Evolutionary conservation across 2,797 vertebrate species (phyloP).

Genomic region (Brachyrhaphis roseni): DNA sequence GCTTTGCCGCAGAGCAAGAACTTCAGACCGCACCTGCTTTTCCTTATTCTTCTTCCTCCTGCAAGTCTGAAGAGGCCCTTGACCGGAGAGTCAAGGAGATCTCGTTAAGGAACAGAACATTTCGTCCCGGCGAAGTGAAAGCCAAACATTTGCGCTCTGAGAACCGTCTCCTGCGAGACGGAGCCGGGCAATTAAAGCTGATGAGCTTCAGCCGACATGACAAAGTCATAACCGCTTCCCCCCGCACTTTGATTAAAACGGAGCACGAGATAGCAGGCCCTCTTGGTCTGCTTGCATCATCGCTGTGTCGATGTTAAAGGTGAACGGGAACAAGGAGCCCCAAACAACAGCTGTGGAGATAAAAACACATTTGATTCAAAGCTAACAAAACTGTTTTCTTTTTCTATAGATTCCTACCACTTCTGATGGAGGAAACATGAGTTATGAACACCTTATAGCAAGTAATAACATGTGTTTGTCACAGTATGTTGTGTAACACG

Average conservation of each 20-base stretch:
- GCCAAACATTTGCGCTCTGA: constrained; percentile 42
- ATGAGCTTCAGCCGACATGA: constrained; percentile 64
- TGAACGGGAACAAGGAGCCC: constrained; percentile 21
- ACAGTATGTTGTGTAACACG: too few relatives aligned
- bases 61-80: constrained; percentile 38
- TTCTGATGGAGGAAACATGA: background rate
- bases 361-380: constrained; percentile 8
- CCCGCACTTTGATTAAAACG: constrained; percentile 52
- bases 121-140: constrained; percentile 56
- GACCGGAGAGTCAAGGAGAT: constrained; percentile 54
- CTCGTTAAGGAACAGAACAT: constrained; percentile 62
- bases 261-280: constrained; percentile 38
- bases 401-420: background rate
- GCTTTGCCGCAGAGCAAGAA: constrained; percentile 9
- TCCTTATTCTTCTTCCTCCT: constrained; percentile 25
- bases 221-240: constrained; percentile 55
- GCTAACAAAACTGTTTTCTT: background rate
- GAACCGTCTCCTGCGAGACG: constrained; percentile 50
- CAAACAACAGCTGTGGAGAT: constrained; percentile 3
- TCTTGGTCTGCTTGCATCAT: constrained; percentile 12
- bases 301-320: constrained; percentile 20
- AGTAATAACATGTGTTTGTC: background rate
- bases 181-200: constrained; percentile 65
- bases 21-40: constrained; percentile 35
- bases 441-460: background rate